Conservation (phyloP, 2,797 vertebrate species). For the Pagetopsis macropterus region DNA sequence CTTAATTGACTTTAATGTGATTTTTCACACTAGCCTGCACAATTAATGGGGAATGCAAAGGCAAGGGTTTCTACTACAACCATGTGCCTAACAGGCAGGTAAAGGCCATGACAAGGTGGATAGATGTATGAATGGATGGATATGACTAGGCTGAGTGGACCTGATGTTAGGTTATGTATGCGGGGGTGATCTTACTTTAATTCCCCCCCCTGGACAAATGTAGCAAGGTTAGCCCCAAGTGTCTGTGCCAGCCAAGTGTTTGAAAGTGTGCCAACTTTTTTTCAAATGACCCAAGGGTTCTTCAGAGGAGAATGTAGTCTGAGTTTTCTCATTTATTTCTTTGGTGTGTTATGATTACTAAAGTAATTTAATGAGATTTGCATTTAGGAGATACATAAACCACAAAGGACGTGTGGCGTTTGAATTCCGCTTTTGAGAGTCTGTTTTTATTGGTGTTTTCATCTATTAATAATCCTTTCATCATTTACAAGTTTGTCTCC, state of each 20-base stretch:
- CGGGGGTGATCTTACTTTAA: conserved; percentile 64
- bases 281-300: conserved; percentile 63
- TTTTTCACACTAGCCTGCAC: background rate
- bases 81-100: background rate
- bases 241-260: conserved; percentile 76
- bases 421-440: conserved; percentile 26
- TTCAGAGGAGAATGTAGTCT: conserved; percentile 68
- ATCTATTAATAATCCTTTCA: conserved; percentile 72
- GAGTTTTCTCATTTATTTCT: conserved; percentile 9
- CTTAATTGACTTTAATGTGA: background rate
- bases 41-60: background rate
- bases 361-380: conserved; percentile 22
- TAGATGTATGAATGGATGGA: background rate
- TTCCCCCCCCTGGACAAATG: conserved; percentile 61
- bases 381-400: conserved; percentile 40
- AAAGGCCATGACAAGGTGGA: background rate
- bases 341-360: background rate
- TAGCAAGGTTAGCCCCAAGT: conserved; percentile 72
- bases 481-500: conserved; percentile 42
- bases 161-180: conserved; percentile 56
- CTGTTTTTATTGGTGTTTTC: conserved; percentile 33
- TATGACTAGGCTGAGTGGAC: conserved; percentile 26
- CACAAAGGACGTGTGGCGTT: conserved; percentile 18
- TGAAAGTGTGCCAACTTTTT: conserved; percentile 65
- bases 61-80: background rate